Evolutionary conservation across 2,888 invertebrate genomes (phyloP).

Genomic region (Argyra leucocephala): DNA sequence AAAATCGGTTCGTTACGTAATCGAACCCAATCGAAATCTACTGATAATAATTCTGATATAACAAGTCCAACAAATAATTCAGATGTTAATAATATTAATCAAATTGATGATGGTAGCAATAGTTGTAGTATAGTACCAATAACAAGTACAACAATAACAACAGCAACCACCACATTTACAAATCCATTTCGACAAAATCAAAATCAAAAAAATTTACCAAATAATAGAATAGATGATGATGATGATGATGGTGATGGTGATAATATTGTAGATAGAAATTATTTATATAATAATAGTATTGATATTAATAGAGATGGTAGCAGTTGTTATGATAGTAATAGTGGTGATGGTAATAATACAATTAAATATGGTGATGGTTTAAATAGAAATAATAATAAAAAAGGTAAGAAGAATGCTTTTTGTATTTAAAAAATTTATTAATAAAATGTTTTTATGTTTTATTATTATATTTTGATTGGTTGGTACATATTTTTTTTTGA

Average conservation of each 20-base stretch:
- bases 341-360: background rate
- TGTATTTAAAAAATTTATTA: no score
- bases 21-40: constrained; percentile 17
- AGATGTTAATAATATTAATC: background rate
- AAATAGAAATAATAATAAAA: background rate
- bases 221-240: constrained; percentile 8
- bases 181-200: constrained; percentile 19
- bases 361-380: constrained; percentile 15
- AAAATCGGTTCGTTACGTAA: constrained; percentile 30
- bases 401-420: background rate
- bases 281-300: background rate
- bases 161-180: constrained; percentile 19
- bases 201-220: constrained; percentile 24
- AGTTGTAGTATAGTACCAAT: background rate
- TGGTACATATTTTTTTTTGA: no score
- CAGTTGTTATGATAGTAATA: background rate
- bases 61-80: background rate
- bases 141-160: background rate
- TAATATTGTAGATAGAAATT: background rate
- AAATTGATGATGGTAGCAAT: background rate
- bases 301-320: background rate
- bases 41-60: background rate
- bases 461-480: no score
- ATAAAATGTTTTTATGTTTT: no score
- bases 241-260: background rate